These are phyloP conservation scores for Sarcophilus harrisii DNA, from an alignment of 2,797 vertebrate species.

Conservation along the genomic window DNA sequence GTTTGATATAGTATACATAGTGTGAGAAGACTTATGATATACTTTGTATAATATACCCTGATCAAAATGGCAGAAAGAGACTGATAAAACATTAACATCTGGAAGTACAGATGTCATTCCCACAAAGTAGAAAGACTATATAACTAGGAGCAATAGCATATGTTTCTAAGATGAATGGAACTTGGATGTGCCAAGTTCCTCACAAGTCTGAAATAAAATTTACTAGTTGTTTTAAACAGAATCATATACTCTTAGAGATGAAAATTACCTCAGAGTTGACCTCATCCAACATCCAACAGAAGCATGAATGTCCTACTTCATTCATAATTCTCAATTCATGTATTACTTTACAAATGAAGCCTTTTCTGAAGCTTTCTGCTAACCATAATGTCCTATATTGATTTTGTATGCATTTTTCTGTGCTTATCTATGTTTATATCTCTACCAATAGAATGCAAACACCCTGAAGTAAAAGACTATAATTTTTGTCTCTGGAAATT, in stretches of 20 bases:
- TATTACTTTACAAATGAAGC: background rate
- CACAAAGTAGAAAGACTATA: constrained; percentile 60
- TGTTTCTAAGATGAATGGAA: constrained; percentile 32
- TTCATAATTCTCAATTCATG: background rate
- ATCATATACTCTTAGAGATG: constrained; percentile 51
- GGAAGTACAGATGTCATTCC: constrained; percentile 83
- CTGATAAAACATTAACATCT: constrained; percentile 84
- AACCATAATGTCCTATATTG: background rate
- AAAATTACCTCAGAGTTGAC: background rate
- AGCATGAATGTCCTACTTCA: background rate
- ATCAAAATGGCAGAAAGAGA: constrained; percentile 80
- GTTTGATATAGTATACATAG: constrained; percentile 75
- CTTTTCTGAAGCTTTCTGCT: background rate
- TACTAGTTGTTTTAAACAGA: constrained; percentile 55
- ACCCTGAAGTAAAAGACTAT: background rate
- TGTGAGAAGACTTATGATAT: constrained; percentile 81
- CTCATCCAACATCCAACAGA: background rate
- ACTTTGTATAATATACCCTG: constrained; percentile 77
- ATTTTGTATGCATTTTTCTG: background rate
- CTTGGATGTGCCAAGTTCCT: constrained; percentile 25
- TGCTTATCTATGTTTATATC: background rate
- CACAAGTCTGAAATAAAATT: constrained; percentile 60
- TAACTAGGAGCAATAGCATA: constrained; percentile 61
- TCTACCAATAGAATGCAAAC: background rate
- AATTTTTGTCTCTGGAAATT: background rate